These are phyloP conservation scores for Cromileptes altivelis DNA, from an alignment of 2,113 vertebrate genomes.

Conservation along the genomic window DNA sequence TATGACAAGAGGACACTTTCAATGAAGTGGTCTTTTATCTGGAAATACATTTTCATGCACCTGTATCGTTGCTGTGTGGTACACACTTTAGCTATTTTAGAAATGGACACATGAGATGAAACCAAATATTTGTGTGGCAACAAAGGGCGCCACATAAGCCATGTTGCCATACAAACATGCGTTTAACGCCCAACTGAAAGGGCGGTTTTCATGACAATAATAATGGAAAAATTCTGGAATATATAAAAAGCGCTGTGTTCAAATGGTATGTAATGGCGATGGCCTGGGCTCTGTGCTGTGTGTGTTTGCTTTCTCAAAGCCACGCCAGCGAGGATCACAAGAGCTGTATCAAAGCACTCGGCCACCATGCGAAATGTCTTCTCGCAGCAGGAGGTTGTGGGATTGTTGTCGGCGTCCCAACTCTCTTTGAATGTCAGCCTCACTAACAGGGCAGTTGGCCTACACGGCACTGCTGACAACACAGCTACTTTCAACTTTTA, in stretches of 20 bases:
- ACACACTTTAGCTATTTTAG: conserved; percentile 11
- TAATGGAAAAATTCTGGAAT: conserved; percentile 69
- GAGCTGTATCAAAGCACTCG: conserved; percentile 82
- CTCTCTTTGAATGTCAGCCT: conserved; percentile 84
- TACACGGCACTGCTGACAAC: conserved; percentile 74
- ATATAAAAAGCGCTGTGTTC: conserved; percentile 68
- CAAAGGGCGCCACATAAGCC: conserved; percentile 18
- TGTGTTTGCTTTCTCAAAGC: conserved; percentile 69
- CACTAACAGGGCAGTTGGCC: conserved; percentile 81
- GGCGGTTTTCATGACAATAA: conserved; percentile 60
- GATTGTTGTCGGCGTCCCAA: conserved; percentile 80
- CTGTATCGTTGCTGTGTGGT: not conserved
- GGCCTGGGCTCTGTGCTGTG: conserved; percentile 64
- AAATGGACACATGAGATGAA: conserved; percentile 33
- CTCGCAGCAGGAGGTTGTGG: conserved; percentile 79
- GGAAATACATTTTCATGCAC: conserved; percentile 15
- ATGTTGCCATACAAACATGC: conserved; percentile 57
- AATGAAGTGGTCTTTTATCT: conserved; percentile 26
- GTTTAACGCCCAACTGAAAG: conserved; percentile 36
- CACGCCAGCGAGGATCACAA: conserved; percentile 81
- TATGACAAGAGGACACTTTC: conserved; percentile 42
- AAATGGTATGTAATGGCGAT: conserved; percentile 75
- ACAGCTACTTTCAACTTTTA: conserved; percentile 79
- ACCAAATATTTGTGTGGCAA: conserved; percentile 20
- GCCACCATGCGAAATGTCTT: conserved; percentile 83